A percentile compares a stretch with the other conserved stretches of the same genome.
Conservation (phyloP, 2,888 invertebrate genomes). For the Aquatica leii region DNA sequence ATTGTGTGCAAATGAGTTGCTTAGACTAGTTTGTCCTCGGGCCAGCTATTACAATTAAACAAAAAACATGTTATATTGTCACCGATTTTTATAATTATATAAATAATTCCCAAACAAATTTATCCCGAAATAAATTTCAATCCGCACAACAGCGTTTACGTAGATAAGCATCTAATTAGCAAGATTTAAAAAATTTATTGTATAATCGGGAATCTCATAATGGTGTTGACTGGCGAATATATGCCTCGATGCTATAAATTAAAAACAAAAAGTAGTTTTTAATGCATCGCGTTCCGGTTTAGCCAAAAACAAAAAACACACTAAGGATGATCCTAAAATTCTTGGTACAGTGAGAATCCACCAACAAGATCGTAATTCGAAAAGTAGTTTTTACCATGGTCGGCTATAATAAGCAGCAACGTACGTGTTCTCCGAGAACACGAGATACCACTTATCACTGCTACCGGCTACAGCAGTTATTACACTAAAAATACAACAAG, state of each 20-base stretch:
- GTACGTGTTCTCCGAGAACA: slow-evolving; percentile 55
- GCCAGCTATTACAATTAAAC: slow-evolving; percentile 48
- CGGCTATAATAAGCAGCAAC: slow-evolving; percentile 53
- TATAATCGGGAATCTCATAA: slow-evolving; percentile 9
- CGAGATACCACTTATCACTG: slow-evolving; percentile 57
- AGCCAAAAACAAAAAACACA: slow-evolving; percentile 34
- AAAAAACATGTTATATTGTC: slow-evolving; percentile 41
- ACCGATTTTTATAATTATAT: slow-evolving; percentile 20
- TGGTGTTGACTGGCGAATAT: slow-evolving; percentile 21
- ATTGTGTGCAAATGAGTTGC: slow-evolving; percentile 54
- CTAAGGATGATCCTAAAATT: slow-evolving; percentile 46
- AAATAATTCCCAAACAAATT: slow-evolving; percentile 39
- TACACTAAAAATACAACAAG: slow-evolving; percentile 43
- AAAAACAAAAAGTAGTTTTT: slow-evolving; percentile 40
- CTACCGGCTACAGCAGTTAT: slow-evolving; percentile 52
- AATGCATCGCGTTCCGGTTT: slow-evolving; percentile 27
- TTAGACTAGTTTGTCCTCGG: slow-evolving; percentile 46
- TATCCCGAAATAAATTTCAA: slow-evolving; percentile 2
- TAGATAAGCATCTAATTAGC: slow-evolving; percentile 12
- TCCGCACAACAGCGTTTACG: background rate
- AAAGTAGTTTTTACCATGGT: slow-evolving; percentile 45
- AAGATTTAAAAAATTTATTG: slow-evolving; percentile 8
- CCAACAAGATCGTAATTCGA: slow-evolving; percentile 46
- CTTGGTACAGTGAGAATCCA: slow-evolving; percentile 38
- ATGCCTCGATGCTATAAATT: slow-evolving; percentile 35